phyloP scores from a whole-genome alignment of 2,113 vertebrate genomes.

The Engraulis encrasicolus region DNA sequence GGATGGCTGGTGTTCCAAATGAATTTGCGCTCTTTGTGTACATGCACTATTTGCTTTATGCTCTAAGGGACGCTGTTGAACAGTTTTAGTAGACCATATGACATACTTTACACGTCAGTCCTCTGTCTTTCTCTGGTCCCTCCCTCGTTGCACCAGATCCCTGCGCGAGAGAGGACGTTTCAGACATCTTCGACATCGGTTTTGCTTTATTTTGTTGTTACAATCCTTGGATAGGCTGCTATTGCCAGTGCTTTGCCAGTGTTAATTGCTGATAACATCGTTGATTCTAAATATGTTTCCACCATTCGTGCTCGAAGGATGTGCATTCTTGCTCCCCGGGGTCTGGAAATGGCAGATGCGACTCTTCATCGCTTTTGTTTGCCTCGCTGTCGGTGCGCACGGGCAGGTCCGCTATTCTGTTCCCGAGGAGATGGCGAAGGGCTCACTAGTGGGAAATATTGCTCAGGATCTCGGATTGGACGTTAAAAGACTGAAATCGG shows the following conservation, averaged over 20 bases:
- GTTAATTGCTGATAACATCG: not conserved
- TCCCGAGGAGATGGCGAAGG: constrained; percentile 46
- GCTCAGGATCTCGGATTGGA: constrained; percentile 43
- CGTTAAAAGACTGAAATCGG: constrained; percentile 42
- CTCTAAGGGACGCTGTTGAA: constrained; percentile 83
- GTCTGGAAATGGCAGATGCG: constrained; percentile 28
- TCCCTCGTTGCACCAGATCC: constrained; percentile 6
- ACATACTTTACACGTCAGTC: not conserved
- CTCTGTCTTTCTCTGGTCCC: not conserved
- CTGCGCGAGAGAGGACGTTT: not conserved
- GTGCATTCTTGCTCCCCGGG: not conserved
- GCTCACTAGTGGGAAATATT: constrained; percentile 42
- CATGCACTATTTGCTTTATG: constrained; percentile 74
- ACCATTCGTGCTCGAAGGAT: not conserved
- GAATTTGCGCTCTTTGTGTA: not conserved
- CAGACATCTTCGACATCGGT: not conserved
- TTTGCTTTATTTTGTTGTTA: not conserved
- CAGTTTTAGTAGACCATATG: constrained; percentile 56
- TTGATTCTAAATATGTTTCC: not conserved
- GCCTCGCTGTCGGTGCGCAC: constrained; percentile 30
- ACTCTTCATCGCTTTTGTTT: constrained; percentile 30
- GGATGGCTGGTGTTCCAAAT: not conserved
- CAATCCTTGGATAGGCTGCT: not conserved
- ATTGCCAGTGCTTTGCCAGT: not conserved
- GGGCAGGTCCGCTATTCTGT: constrained; percentile 43